Evolutionary conservation across 1,140 invertebrate species (phyloP).

Genomic region (Thalassaphorura encarpata): DNA sequence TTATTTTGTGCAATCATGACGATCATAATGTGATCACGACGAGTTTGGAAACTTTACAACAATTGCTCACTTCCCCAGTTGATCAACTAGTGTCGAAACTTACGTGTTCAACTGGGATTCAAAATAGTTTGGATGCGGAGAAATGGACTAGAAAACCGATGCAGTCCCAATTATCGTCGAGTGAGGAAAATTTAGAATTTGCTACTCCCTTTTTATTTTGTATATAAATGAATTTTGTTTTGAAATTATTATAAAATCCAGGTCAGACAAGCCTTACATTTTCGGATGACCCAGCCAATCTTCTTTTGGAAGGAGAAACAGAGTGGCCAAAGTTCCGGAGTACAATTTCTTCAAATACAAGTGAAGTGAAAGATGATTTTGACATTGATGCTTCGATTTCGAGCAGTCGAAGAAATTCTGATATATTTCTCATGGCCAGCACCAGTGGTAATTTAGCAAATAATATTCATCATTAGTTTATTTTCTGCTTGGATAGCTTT

Average conservation of each 20-base stretch:
- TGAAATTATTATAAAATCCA: background rate
- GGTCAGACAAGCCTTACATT: conserved; percentile 20
- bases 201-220: conserved; percentile 5
- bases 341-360: conserved; percentile 10
- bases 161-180: too few relatives aligned
- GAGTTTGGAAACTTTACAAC: conserved; percentile 65
- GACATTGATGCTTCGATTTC: conserved; percentile 14
- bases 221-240: background rate
- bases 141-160: conserved; percentile 33
- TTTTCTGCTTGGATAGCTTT: background rate
- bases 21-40: conserved; percentile 80
- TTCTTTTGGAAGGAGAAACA: conserved; percentile 37
- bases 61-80: conserved; percentile 56
- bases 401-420: conserved; percentile 19
- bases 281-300: conserved; percentile 34
- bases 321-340: conserved; percentile 30
- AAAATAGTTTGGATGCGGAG: conserved; percentile 36
- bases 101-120: conserved; percentile 46
- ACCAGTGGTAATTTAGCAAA: conserved; percentile 5
- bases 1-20: conserved; percentile 55
- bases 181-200: too few relatives aligned
- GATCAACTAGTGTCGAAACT: conserved; percentile 50
- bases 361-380: conserved; percentile 20
- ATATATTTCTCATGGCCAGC: conserved; percentile 15
- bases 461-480: background rate